These are phyloP conservation scores for Pteruthius melanotis DNA, from an alignment of 2,113 vertebrate genomes.

Conservation along the genomic window DNA sequence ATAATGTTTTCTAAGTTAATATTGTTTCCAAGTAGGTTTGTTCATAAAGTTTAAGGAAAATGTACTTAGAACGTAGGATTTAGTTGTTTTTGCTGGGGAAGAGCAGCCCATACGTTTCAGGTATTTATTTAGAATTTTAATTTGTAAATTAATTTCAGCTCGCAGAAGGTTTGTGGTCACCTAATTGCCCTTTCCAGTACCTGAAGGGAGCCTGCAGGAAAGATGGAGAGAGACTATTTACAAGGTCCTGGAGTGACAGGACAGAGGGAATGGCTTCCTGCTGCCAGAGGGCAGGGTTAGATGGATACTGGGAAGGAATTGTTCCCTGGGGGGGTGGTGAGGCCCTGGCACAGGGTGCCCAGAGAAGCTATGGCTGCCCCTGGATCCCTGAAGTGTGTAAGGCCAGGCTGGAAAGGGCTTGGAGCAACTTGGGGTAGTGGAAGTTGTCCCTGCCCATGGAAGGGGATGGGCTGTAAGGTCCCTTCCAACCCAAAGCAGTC, in stretches of 20 bases:
- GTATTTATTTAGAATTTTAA: neutral
- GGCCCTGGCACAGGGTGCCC: neutral
- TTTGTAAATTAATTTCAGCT: neutral
- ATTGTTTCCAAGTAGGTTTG: neutral
- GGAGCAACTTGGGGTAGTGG: accelerated
- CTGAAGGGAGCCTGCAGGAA: neutral
- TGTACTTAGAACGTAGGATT: neutral
- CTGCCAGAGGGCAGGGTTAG: neutral
- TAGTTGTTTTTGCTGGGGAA: neutral
- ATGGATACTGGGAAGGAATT: neutral
- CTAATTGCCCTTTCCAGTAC: neutral
- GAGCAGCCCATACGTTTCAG: neutral
- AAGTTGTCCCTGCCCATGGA: neutral
- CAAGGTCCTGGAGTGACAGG: neutral
- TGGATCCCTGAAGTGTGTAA: neutral
- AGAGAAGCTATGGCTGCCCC: neutral
- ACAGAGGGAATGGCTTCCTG: neutral
- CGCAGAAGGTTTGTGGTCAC: accelerated
- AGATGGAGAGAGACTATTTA: neutral
- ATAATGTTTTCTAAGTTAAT: neutral
- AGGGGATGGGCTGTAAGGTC: neutral
- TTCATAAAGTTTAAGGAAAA: neutral
- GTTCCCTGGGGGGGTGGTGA: neutral
- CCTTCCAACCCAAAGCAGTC: neutral
- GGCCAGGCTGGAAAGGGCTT: accelerated